A percentile compares a stretch with the other conserved stretches of the same genome.
Conservation (phyloP, 2,888 invertebrate genomes). For the Rutpela maculata region DNA sequence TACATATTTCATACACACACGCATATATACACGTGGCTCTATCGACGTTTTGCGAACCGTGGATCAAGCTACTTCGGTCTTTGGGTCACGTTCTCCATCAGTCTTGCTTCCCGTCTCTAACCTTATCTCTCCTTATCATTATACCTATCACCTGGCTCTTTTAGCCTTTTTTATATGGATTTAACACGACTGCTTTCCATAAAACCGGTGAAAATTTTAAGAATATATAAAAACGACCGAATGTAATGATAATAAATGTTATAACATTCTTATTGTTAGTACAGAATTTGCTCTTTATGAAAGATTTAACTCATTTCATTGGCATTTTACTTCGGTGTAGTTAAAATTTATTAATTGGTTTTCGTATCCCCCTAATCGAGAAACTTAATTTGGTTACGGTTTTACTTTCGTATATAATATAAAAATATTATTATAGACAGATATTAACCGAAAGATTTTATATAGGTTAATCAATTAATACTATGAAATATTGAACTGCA, state of each 20-base stretch:
- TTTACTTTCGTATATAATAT: too few relatives aligned
- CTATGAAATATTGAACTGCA: too few relatives aligned
- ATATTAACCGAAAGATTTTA: too few relatives aligned
- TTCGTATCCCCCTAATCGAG: too few relatives aligned
- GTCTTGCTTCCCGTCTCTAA: constrained; percentile 42
- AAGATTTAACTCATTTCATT: not conserved
- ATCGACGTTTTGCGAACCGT: constrained; percentile 35
- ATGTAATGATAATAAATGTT: not conserved
- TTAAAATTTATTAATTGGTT: too few relatives aligned
- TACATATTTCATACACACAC: constrained; percentile 4
- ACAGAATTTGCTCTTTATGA: not conserved
- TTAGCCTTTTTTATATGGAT: constrained; percentile 40
- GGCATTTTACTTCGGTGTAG: too few relatives aligned
- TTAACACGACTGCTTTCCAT: constrained; percentile 32
- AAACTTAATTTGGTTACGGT: too few relatives aligned
- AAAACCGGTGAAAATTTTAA: constrained; percentile 4
- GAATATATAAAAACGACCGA: not conserved
- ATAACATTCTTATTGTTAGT: not conserved
- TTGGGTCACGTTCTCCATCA: constrained; percentile 46
- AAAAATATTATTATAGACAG: too few relatives aligned
- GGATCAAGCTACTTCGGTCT: constrained; percentile 34
- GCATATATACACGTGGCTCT: constrained; percentile 29
- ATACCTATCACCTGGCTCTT: constrained; percentile 43
- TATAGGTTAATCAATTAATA: too few relatives aligned
- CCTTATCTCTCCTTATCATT: constrained; percentile 45